Evolutionary conservation across 2,113 vertebrate genomes (phyloP).

Genomic region (Dicaeum eximium): DNA sequence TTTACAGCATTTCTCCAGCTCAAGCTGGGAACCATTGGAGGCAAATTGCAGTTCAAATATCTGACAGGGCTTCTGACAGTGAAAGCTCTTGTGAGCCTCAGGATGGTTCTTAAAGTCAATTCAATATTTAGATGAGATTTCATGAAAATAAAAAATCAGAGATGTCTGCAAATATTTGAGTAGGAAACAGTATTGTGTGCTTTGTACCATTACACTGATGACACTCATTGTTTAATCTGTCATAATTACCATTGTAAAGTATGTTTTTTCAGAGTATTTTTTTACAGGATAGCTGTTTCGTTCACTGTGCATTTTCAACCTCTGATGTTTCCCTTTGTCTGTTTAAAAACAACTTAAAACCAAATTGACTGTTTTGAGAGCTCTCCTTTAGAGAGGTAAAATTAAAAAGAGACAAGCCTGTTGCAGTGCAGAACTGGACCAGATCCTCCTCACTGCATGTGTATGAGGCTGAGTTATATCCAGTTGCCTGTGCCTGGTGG

Average conservation of each 20-base stretch:
- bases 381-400: neutral
- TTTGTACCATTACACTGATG: conserved; percentile 14
- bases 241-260: conserved; percentile 37
- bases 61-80: neutral
- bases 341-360: conserved; percentile 16
- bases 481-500: neutral
- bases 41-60: conserved; percentile 29
- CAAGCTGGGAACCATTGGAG: conserved; percentile 10
- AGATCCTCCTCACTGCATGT: neutral
- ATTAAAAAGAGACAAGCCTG: neutral
- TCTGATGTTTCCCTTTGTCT: neutral
- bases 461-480: neutral
- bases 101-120: conserved; percentile 31
- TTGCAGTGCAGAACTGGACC: neutral
- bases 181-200: conserved; percentile 11
- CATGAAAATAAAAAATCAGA: conserved; percentile 35
- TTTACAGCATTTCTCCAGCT: conserved; percentile 21
- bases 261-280: neutral
- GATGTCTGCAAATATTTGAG: conserved; percentile 57
- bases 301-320: neutral
- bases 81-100: neutral
- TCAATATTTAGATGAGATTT: conserved; percentile 31
- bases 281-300: neutral
- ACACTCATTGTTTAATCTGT: conserved; percentile 25
- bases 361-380: neutral